Evolutionary conservation across 1,140 invertebrate species (phyloP).

Genomic region (Diplogasteroides magnus): DNA sequence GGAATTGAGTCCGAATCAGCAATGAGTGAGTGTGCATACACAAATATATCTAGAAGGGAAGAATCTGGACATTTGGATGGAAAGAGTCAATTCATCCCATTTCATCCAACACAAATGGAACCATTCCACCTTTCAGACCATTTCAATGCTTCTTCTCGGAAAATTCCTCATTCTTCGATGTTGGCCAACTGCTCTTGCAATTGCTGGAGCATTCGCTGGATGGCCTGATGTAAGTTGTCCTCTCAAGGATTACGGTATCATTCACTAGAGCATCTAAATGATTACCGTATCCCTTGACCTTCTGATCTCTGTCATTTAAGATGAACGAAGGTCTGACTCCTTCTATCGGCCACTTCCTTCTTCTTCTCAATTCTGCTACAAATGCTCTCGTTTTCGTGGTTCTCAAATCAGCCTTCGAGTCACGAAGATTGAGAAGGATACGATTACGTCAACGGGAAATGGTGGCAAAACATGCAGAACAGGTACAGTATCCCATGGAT

Average conservation of each 20-base stretch:
- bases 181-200: constrained; percentile 29
- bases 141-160: constrained; percentile 30
- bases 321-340: background rate
- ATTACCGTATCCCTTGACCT: background rate
- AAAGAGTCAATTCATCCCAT: too few species aligned
- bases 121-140: constrained; percentile 30
- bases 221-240: constrained; percentile 15
- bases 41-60: background rate
- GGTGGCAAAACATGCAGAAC: constrained; percentile 25
- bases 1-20: too few species aligned
- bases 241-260: too few species aligned
- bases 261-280: too few species aligned
- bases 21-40: too few species aligned
- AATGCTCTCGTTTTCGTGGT: constrained; percentile 35
- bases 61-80: background rate
- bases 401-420: constrained; percentile 31
- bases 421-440: constrained; percentile 23
- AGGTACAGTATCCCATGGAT: constrained; percentile 12
- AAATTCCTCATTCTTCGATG: constrained; percentile 32
- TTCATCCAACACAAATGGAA: too few species aligned
- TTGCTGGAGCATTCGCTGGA: constrained; percentile 2
- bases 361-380: constrained; percentile 33
- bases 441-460: constrained; percentile 20
- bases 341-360: constrained; percentile 15
- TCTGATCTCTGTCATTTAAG: background rate